Conservation (phyloP, 1,140 invertebrate genomes). For the Brachionus angularis region DNA sequence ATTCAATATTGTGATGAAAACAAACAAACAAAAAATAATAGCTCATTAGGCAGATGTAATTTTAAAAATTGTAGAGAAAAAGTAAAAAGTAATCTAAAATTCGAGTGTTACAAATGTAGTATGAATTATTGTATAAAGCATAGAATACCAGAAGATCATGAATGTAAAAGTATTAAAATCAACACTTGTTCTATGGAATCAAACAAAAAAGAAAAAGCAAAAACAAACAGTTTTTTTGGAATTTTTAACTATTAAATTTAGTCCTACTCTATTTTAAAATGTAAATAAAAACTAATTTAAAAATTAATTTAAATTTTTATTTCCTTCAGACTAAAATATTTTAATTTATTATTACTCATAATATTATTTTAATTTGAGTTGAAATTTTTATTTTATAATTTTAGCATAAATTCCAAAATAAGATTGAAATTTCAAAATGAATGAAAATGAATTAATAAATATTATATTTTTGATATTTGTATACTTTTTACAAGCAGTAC, state of each 20-base stretch:
- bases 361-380: no score
- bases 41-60: neutral
- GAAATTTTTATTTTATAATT: no score
- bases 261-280: constrained; percentile 28
- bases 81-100: neutral
- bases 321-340: no score
- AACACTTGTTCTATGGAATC: neutral
- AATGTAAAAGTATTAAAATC: neutral
- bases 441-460: no score
- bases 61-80: neutral
- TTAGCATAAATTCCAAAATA: no score
- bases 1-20: constrained; percentile 33
- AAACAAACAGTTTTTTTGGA: neutral
- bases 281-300: no score
- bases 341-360: no score
- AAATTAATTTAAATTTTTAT: no score
- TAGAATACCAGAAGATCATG: constrained; percentile 34
- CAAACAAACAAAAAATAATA: neutral
- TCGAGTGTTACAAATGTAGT: constrained; percentile 12
- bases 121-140: constrained; percentile 39
- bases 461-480: constrained; percentile 76
- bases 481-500: constrained; percentile 86
- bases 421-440: no score
- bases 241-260: constrained; percentile 26
- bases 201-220: neutral